phyloP scores from a whole-genome alignment of 1,140 invertebrate species.

The Caenorhabditis inopinata region DNA sequence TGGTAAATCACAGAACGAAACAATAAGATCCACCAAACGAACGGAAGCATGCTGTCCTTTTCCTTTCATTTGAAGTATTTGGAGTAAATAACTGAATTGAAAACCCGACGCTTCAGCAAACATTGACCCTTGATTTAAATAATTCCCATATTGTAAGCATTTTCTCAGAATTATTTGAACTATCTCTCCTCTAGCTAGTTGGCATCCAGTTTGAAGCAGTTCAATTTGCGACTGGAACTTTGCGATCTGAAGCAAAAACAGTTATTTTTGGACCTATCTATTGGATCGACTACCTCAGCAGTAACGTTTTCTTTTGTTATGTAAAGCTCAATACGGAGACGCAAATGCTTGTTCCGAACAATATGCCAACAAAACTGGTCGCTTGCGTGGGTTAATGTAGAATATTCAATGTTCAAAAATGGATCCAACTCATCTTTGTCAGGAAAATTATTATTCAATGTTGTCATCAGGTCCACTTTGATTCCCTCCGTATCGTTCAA shows the following conservation, averaged over 20 bases:
- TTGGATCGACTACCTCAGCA: background rate
- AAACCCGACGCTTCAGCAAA: background rate
- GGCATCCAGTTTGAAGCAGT: background rate
- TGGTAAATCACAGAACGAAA: background rate
- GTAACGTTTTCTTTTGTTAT: conserved; percentile 12
- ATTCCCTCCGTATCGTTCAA: background rate
- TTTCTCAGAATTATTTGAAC: background rate
- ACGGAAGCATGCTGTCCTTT: background rate
- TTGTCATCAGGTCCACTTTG: conserved; percentile 11
- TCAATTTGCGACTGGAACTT: conserved; percentile 4
- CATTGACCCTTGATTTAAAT: conserved; percentile 14
- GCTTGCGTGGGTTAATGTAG: background rate
- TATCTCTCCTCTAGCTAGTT: background rate
- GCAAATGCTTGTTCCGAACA: background rate
- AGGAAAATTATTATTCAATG: background rate
- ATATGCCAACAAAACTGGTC: conserved; percentile 18
- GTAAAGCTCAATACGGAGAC: background rate
- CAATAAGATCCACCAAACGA: background rate
- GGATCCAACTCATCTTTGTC: conserved; percentile 17
- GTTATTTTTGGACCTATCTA: background rate
- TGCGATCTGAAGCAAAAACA: background rate
- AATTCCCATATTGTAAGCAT: conserved; percentile 2
- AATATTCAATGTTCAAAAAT: background rate
- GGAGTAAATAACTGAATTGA: background rate
- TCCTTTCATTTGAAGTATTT: background rate